Evolutionary conservation across 2,113 vertebrate species (phyloP).

Genomic region (Nesoenas mayeri): DNA sequence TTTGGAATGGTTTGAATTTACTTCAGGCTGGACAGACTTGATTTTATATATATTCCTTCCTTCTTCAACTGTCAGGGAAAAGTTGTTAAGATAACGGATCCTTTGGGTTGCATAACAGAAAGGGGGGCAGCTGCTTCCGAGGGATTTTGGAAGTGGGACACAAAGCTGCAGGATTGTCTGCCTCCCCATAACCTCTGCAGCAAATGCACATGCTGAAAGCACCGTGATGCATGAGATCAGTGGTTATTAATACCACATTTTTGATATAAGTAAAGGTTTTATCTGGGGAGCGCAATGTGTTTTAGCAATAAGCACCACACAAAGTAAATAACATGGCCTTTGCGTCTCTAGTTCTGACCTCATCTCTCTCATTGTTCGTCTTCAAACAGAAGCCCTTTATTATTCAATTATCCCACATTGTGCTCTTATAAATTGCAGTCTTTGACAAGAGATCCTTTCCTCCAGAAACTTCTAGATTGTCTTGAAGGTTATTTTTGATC

Average conservation of each 20-base stretch:
- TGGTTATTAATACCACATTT: neutral
- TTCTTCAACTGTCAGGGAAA: neutral
- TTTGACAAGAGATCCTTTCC: neutral
- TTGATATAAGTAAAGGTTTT: neutral
- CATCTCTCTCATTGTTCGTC: neutral
- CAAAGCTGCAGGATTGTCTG: neutral
- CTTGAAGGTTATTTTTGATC: neutral
- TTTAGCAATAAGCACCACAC: neutral
- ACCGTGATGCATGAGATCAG: neutral
- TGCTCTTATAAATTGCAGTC: neutral
- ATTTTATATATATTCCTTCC: neutral
- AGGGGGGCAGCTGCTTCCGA: neutral
- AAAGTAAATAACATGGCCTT: neutral
- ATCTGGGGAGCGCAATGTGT: conserved; percentile 8
- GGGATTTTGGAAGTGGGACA: neutral
- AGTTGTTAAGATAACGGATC: neutral
- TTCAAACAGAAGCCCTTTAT: neutral
- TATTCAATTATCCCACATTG: neutral
- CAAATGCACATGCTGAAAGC: neutral
- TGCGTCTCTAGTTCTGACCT: neutral
- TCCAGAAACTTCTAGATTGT: neutral
- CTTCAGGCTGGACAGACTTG: neutral
- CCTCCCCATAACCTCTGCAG: neutral
- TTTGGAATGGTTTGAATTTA: neutral
- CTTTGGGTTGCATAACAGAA: neutral